Evolutionary conservation across 1,140 invertebrate species (phyloP).

Genomic region (Lysiphlebus fabarum): DNA sequence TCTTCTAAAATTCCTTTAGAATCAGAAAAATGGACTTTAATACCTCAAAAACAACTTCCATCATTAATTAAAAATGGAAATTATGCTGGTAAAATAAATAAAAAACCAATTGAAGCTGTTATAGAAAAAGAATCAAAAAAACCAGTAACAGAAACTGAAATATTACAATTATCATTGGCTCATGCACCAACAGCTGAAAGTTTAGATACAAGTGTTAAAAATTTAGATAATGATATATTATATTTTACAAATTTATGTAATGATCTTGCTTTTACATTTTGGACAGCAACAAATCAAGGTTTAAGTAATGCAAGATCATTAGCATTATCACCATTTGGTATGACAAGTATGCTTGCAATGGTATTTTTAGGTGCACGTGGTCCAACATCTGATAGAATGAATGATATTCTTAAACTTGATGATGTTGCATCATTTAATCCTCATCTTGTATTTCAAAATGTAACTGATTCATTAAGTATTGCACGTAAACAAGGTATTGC

Average conservation of each 20-base stretch:
- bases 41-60: slow-evolving; percentile 36
- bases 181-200: slow-evolving; percentile 53
- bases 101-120: slow-evolving; percentile 21
- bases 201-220: slow-evolving; percentile 68
- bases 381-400: slow-evolving; percentile 85
- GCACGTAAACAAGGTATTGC: slow-evolving; percentile 65
- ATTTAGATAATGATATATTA: slow-evolving; percentile 66
- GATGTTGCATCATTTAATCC: slow-evolving; percentile 86
- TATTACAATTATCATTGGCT: slow-evolving; percentile 32
- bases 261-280: slow-evolving; percentile 77
- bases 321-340: slow-evolving; percentile 80
- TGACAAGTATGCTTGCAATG: slow-evolving; percentile 81
- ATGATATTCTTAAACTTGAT: slow-evolving; percentile 78
- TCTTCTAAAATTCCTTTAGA: not conserved
- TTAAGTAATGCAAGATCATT: slow-evolving; percentile 73
- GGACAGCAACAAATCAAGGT: slow-evolving; percentile 67
- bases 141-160: slow-evolving; percentile 18
- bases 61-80: slow-evolving; percentile 35
- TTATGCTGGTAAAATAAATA: slow-evolving; percentile 36
- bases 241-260: slow-evolving; percentile 76
- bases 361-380: slow-evolving; percentile 82
- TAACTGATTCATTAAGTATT: slow-evolving; percentile 67
- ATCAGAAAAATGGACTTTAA: slow-evolving; percentile 40
- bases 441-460: slow-evolving; percentile 78
- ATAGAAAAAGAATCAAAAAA: slow-evolving; percentile 17